These are phyloP conservation scores for Aricia agestis DNA, from an alignment of 1,140 invertebrate species.

Conservation along the genomic window DNA sequence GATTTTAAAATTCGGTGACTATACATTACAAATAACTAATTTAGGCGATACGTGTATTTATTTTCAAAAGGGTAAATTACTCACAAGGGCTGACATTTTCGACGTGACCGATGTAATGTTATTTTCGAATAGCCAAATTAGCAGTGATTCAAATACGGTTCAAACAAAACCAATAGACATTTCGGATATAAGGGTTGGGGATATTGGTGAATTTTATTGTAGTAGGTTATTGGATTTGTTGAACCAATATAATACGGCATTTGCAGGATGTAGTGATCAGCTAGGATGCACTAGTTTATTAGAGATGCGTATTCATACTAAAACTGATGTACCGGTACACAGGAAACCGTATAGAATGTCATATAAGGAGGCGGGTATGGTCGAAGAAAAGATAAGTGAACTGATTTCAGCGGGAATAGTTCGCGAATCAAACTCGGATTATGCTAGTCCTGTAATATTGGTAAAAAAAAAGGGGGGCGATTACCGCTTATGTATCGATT, in stretches of 20 bases:
- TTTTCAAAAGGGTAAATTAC: neutral
- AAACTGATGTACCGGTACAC: neutral
- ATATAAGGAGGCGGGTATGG: slow-evolving; percentile 1
- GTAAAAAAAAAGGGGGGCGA: slow-evolving; percentile 15
- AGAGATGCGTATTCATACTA: neutral
- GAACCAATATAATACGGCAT: neutral
- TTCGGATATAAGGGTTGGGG: neutral
- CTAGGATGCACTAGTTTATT: neutral
- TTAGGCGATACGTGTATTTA: neutral
- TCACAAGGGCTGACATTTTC: neutral
- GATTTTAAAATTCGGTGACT: neutral
- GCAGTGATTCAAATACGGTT: neutral
- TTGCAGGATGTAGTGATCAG: neutral
- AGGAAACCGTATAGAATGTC: slow-evolving; percentile 12
- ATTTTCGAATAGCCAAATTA: neutral
- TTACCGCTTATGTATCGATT: neutral
- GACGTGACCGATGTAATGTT: neutral
- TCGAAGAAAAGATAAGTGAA: slow-evolving; percentile 9
- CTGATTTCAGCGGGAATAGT: slow-evolving; percentile 15
- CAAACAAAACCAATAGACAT: neutral
- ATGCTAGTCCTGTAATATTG: slow-evolving; percentile 18
- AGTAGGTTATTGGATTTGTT: slow-evolving; percentile 4
- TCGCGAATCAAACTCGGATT: slow-evolving; percentile 1
- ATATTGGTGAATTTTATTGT: neutral
- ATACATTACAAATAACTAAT: slow-evolving; percentile 4